Evolutionary conservation across 35 echinoderm and acorn worm species (phyloP).

Genomic region (Heliocidaris erythrogramma): DNA sequence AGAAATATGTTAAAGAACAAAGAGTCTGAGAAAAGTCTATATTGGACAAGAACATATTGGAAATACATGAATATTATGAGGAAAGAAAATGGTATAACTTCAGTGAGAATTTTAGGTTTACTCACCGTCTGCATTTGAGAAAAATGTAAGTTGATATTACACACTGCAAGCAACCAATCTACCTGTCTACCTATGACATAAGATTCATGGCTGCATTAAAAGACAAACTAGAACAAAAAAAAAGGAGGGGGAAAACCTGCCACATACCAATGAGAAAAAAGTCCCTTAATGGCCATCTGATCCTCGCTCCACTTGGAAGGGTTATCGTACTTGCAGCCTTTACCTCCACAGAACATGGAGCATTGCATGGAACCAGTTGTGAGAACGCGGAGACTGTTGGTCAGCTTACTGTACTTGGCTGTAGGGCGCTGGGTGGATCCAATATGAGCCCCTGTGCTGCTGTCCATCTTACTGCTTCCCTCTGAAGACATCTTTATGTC

Average conservation of each 20-base stretch:
- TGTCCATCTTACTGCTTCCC: conserved; percentile 14
- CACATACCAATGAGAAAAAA: conserved; percentile 89
- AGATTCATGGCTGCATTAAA: too few relatives aligned
- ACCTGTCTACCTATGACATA: too few relatives aligned
- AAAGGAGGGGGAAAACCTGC: neutral
- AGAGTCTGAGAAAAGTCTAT: too few relatives aligned
- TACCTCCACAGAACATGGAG: conserved; percentile 96
- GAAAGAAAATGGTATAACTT: neutral
- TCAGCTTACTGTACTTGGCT: conserved; percentile 81
- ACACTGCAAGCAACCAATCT: too few relatives aligned
- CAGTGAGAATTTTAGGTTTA: neutral
- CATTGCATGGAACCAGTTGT: conserved; percentile 77
- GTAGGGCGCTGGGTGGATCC: conserved; percentile 73
- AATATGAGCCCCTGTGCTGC: conserved; percentile 72
- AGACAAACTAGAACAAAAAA: neutral
- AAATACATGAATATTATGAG: too few relatives aligned
- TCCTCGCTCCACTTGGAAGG: conserved; percentile 69
- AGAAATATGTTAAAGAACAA: too few relatives aligned
- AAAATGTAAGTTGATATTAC: too few relatives aligned
- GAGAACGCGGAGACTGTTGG: conserved; percentile 72
- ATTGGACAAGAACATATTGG: too few relatives aligned
- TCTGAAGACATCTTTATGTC: conserved; percentile 27
- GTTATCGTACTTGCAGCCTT: conserved; percentile 93
- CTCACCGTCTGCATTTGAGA: too few relatives aligned
- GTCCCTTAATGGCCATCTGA: conserved; percentile 88